These are phyloP conservation scores for Tenualosa ilisha DNA, from an alignment of 2,797 vertebrate genomes.

Conservation along the genomic window DNA sequence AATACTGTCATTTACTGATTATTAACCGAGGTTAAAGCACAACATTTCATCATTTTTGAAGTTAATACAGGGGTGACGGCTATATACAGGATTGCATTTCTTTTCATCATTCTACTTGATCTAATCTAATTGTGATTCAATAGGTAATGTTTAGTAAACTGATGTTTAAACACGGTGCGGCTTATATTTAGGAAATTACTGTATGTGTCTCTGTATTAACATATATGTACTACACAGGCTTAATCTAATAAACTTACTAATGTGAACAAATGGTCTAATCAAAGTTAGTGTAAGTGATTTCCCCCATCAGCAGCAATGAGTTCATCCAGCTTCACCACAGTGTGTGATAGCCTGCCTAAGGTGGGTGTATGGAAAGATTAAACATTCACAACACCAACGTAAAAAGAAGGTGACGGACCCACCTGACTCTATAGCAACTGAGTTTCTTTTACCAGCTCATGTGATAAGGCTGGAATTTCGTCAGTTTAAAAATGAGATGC, in stretches of 20 bases:
- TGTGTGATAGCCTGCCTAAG: neutral
- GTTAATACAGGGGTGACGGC: no score
- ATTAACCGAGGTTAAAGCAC: no score
- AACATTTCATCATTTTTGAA: neutral
- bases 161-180: no score
- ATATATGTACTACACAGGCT: neutral
- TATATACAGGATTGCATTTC: no score
- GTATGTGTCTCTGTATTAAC: neutral
- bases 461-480: conserved; percentile 41
- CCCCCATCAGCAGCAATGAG: neutral
- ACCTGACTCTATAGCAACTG: neutral
- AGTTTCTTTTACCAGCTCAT: neutral
- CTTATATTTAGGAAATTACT: no score
- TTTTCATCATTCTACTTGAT: no score
- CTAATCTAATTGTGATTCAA: no score
- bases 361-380: conserved; percentile 28
- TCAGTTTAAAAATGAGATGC: neutral
- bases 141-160: no score
- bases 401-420: conserved; percentile 20
- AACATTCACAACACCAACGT: conserved; percentile 47
- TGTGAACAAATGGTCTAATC: neutral
- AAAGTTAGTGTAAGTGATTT: neutral
- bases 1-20: no score
- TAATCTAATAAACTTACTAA: neutral
- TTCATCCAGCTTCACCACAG: neutral